Evolutionary conservation across 2,888 invertebrate species (phyloP).

Genomic region (Asteroscopus sphinx): DNA sequence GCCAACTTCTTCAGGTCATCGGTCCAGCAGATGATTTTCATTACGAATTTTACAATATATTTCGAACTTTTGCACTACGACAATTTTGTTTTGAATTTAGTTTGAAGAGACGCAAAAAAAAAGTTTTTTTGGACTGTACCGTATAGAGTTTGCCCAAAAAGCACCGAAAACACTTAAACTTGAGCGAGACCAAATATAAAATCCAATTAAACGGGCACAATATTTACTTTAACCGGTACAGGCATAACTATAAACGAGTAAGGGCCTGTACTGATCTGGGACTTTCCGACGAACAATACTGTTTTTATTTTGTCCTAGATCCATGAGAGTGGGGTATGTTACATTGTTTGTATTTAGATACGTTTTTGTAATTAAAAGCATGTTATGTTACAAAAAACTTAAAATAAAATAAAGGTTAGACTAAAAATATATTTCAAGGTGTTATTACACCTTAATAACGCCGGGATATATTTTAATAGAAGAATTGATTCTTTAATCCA

Average conservation of each 20-base stretch:
- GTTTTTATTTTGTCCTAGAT: not conserved
- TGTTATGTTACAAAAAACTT: no score
- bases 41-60: not conserved
- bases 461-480: no score
- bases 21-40: no score
- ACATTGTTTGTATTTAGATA: no score
- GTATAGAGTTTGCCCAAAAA: slow-evolving; percentile 31
- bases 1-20: no score
- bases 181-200: slow-evolving; percentile 61
- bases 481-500: no score
- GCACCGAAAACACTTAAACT: slow-evolving; percentile 54
- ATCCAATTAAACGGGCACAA: slow-evolving; percentile 71
- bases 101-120: slow-evolving; percentile 1
- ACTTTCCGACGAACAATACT: not conserved
- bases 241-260: slow-evolving; percentile 50
- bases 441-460: no score
- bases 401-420: no score
- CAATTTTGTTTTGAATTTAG: slow-evolving; percentile 9
- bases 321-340: no score
- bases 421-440: no score
- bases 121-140: slow-evolving; percentile 1
- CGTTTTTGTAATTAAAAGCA: no score
- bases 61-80: not conserved
- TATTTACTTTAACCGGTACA: slow-evolving; percentile 64
- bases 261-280: slow-evolving; percentile 34